These are phyloP conservation scores for Rhabdornis inornatus DNA, from an alignment of 2,113 vertebrate species.

Conservation along the genomic window DNA sequence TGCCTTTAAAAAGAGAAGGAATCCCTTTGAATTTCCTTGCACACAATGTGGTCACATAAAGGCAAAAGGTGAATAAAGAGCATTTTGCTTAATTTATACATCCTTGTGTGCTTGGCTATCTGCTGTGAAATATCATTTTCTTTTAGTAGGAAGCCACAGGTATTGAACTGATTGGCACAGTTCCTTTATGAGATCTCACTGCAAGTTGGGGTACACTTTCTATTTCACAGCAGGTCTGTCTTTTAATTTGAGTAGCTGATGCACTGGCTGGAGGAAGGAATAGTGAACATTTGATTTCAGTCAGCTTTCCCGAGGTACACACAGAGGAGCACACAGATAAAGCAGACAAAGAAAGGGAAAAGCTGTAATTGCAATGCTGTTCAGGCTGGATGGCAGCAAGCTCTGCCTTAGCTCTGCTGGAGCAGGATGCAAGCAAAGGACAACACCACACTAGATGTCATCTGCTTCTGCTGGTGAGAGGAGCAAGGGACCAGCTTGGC, in stretches of 20 bases:
- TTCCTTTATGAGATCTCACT: neutral
- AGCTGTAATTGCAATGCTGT: neutral
- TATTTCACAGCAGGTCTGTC: neutral
- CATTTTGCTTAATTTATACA: neutral
- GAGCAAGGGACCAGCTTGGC: neutral
- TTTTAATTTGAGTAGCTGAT: neutral
- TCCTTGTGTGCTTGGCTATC: neutral
- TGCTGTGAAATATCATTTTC: neutral
- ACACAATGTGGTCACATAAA: neutral
- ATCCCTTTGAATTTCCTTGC: neutral
- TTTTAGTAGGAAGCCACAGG: slow-evolving; percentile 23
- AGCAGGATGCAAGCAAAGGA: neutral
- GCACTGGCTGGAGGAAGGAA: neutral
- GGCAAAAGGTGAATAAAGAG: neutral
- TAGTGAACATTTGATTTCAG: neutral
- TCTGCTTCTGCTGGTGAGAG: neutral
- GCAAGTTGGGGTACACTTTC: neutral
- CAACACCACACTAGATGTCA: rapidly evolving
- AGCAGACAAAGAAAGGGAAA: neutral
- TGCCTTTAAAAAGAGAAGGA: neutral
- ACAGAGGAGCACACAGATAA: neutral
- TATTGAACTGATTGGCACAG: neutral
- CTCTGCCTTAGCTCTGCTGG: neutral
- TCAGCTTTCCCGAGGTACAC: neutral
- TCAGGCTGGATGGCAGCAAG: neutral